Conservation (phyloP, 2,888 invertebrate species). For the Aphrophora alni region DNA sequence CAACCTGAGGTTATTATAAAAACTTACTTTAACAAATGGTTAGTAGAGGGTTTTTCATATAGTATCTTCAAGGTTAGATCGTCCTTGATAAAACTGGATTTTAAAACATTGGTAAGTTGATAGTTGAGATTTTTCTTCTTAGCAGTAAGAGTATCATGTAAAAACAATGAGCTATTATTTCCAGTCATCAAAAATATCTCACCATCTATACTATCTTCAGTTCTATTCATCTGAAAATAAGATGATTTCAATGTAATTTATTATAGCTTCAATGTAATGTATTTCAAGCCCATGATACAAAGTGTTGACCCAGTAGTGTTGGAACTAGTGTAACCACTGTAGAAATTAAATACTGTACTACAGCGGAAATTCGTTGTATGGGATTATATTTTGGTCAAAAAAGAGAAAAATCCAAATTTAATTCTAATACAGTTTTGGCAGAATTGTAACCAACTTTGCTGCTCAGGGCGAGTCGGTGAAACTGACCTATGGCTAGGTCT, state of each 20-base stretch:
- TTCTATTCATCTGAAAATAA: conserved; percentile 40
- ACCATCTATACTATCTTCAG: conserved; percentile 33
- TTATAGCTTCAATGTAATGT: too few relatives aligned
- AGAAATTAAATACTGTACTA: neutral
- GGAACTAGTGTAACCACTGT: neutral
- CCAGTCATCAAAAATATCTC: conserved; percentile 44
- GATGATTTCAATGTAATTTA: neutral
- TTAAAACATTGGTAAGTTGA: conserved; percentile 45
- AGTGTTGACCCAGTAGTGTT: too few relatives aligned
- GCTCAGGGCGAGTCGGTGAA: too few relatives aligned
- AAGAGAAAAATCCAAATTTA: too few relatives aligned
- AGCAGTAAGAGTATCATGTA: conserved; percentile 43
- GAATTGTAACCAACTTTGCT: too few relatives aligned
- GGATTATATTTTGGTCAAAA: too few relatives aligned
- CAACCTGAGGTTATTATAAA: too few relatives aligned
- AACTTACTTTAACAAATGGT: conserved; percentile 47
- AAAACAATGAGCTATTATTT: conserved; percentile 38
- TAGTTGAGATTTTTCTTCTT: conserved; percentile 42
- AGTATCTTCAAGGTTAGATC: conserved; percentile 44
- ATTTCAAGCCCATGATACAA: too few relatives aligned
- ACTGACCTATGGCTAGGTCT: too few relatives aligned
- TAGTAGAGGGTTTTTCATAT: conserved; percentile 43
- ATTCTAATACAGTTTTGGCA: neutral
- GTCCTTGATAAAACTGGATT: conserved; percentile 48
- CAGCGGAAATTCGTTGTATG: too few relatives aligned